Percentiles rank a stretch among this genome's conserved stretches.
These are phyloP conservation scores for Halichondria panicea DNA, from an alignment of 37 sponge, comb jelly and placozoan species.

Conservation along the genomic window DNA sequence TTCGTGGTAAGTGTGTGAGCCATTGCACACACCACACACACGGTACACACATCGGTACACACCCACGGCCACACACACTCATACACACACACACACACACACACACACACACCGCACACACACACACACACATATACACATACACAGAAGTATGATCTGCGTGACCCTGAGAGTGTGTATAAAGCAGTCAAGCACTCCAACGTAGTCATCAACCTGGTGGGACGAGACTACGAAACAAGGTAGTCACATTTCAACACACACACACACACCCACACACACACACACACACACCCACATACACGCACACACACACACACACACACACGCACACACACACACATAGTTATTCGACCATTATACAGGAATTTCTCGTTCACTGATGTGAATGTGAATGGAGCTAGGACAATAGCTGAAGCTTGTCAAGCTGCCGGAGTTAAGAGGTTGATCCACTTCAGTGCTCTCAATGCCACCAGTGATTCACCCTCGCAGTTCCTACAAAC, in stretches of 20 bases:
- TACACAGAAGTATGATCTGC: conserved; percentile 63
- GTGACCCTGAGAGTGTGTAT: conserved; percentile 71
- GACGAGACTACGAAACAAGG: conserved; percentile 92
- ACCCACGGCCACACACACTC: no score
- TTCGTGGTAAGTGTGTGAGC: conserved; percentile 54
- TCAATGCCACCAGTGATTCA: conserved; percentile 78
- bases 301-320: no score
- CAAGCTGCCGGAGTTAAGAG: conserved; percentile 63
- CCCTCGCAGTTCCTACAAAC: conserved; percentile 83
- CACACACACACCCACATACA: no score
- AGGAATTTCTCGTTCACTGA: conserved; percentile 87
- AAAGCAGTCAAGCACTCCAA: conserved; percentile 87
- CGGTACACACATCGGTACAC: no score
- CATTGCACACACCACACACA: background rate
- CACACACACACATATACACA: no score
- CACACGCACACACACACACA: no score
- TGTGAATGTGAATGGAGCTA: conserved; percentile 76
- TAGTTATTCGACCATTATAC: no score
- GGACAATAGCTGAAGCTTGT: conserved; percentile 86
- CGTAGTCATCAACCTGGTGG: conserved; percentile 91
- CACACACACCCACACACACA: no score
- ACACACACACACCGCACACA: no score
- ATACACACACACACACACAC: no score
- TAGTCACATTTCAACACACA: no score
- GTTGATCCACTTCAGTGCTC: conserved; percentile 89